Conservation (phyloP, 1,140 invertebrate species). For the Drosophila lini region DNA sequence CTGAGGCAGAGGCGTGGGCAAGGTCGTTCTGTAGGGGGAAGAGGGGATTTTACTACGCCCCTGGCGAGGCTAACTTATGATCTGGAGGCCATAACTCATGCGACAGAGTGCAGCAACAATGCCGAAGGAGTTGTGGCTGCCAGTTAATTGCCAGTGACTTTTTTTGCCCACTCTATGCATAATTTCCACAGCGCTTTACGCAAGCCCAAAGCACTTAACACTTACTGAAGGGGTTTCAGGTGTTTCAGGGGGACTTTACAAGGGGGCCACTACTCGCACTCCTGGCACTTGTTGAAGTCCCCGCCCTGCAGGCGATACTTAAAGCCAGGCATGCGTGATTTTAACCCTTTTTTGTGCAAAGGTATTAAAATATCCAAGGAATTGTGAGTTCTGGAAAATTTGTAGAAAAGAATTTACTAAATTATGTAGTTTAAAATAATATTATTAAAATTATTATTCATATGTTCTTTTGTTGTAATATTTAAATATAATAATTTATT, state of each 20-base stretch:
- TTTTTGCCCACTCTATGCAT: constrained; percentile 32
- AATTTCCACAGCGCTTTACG: constrained; percentile 38
- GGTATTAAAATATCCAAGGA: neutral
- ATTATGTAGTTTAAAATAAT: too few relatives aligned
- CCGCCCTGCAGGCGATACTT: constrained; percentile 48
- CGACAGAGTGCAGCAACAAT: constrained; percentile 24
- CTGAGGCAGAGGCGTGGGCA: constrained; percentile 34
- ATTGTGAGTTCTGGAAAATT: neutral
- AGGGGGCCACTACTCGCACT: neutral
- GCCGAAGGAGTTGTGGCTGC: constrained; percentile 35
- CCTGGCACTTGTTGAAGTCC: constrained; percentile 30
- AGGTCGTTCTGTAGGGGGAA: constrained; percentile 16
- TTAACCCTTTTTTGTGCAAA: constrained; percentile 17
- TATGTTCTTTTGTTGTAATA: too few relatives aligned
- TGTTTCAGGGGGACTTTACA: neutral
- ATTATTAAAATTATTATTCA: too few relatives aligned
- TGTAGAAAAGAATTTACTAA: too few relatives aligned
- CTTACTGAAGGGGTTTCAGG: constrained; percentile 21
- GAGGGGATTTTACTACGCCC: constrained; percentile 6
- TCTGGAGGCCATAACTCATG: constrained; percentile 31
- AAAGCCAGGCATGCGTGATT: constrained; percentile 35
- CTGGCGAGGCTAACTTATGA: constrained; percentile 22
- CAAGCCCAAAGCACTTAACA: constrained; percentile 41
- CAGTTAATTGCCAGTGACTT: constrained; percentile 33
- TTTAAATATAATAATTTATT: too few relatives aligned